A percentile compares a stretch with the other conserved stretches of the same genome.
Conservation (phyloP, 2,888 invertebrate genomes). For the Matsumyia berberina region DNA sequence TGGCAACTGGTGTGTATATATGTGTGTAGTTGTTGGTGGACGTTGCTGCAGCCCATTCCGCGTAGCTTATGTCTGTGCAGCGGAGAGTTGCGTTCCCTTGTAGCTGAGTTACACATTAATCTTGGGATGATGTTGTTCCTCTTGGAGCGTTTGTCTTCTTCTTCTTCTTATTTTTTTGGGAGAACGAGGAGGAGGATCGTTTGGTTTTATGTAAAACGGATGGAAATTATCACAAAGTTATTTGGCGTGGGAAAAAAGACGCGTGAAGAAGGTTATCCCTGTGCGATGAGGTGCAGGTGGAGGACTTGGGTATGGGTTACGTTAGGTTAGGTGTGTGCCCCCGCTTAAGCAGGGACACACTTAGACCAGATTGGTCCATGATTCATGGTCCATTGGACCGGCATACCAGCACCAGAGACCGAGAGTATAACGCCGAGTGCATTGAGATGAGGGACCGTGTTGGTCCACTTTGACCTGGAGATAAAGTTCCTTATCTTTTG, state of each 20-base stretch:
- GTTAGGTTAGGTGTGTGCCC: too few species aligned
- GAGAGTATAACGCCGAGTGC: too few species aligned
- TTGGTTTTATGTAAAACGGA: slow-evolving; percentile 74
- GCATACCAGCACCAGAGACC: too few species aligned
- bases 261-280: too few species aligned
- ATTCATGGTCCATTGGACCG: too few species aligned
- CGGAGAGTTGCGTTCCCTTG: slow-evolving; percentile 26
- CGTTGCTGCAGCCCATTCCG: slow-evolving; percentile 4
- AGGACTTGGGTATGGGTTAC: too few species aligned
- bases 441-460: too few species aligned
- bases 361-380: too few species aligned
- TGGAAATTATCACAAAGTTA: slow-evolving; percentile 59
- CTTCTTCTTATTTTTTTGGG: neutral
- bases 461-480: too few species aligned
- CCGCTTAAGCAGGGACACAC: too few species aligned
- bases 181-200: slow-evolving; percentile 52
- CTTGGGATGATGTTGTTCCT: slow-evolving; percentile 60
- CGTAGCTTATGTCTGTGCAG: slow-evolving; percentile 8
- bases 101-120: slow-evolving; percentile 67
- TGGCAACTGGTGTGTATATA: slow-evolving; percentile 68
- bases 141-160: slow-evolving; percentile 10
- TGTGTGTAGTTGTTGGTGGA: slow-evolving; percentile 20
- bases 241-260: slow-evolving; percentile 63
- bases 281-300: too few species aligned
- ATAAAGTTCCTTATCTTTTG: too few species aligned